Conservation (phyloP, 2,797 vertebrate genomes). For the Diglossa cyanea region DNA sequence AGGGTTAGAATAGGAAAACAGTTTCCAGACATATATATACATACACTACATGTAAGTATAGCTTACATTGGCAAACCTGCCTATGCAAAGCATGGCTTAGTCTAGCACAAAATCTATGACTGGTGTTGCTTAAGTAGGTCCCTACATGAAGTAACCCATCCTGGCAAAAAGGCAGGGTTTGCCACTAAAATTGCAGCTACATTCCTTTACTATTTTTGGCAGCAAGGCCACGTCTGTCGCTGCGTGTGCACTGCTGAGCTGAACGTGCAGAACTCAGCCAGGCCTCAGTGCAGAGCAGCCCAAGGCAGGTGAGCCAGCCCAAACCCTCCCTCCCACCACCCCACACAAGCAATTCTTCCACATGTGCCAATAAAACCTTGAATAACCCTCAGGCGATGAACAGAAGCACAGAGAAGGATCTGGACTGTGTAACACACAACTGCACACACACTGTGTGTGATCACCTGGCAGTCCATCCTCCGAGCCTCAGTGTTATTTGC, state of each 20-base stretch:
- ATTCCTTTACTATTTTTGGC: background rate
- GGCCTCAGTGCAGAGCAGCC: background rate
- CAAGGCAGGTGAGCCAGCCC: background rate
- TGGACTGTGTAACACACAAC: background rate
- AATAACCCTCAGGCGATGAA: background rate
- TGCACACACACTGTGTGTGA: background rate
- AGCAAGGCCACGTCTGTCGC: fast-evolving
- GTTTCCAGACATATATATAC: background rate
- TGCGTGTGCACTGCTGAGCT: fast-evolving
- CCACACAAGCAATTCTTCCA: background rate
- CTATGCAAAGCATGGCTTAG: background rate
- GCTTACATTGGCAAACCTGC: background rate
- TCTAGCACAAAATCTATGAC: background rate
- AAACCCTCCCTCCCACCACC: background rate
- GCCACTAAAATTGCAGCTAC: background rate
- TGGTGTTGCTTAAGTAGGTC: background rate
- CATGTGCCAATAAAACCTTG: background rate
- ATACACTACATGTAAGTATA: background rate
- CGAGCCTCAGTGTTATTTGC: background rate
- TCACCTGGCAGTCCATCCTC: background rate
- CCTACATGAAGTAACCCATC: background rate
- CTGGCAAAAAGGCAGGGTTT: background rate
- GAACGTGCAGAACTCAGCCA: background rate
- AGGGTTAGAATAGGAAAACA: background rate
- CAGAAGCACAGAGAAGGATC: background rate